These are phyloP conservation scores for Apistogramma diplotaenia DNA, from an alignment of 2,113 vertebrate species.

Conservation along the genomic window DNA sequence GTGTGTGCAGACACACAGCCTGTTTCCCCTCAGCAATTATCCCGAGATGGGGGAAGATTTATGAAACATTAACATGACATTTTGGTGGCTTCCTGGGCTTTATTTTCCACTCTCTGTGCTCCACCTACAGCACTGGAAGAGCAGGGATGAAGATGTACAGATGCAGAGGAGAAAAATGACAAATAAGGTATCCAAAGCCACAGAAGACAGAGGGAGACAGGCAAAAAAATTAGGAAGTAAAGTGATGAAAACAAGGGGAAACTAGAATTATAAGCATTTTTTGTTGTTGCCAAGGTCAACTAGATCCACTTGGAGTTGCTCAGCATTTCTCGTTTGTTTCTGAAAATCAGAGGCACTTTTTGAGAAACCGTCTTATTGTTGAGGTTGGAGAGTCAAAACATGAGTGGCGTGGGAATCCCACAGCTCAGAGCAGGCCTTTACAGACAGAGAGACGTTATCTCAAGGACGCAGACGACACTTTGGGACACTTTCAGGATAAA, in stretches of 20 bases:
- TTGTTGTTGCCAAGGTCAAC: conserved; percentile 14
- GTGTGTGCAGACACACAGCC: conserved; percentile 8
- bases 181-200: background rate
- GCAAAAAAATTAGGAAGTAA: background rate
- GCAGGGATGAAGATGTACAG: background rate
- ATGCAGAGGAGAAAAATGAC: background rate
- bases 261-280: background rate
- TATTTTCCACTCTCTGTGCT: background rate
- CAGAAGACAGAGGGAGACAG: background rate
- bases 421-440: background rate
- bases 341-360: background rate
- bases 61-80: conserved; percentile 1
- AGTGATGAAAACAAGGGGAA: background rate
- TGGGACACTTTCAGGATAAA: background rate
- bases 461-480: background rate
- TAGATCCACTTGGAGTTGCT: background rate
- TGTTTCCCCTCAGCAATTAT: conserved; percentile 20
- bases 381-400: conserved; percentile 14
- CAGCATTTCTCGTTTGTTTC: background rate
- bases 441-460: background rate
- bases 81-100: background rate
- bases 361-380: conserved; percentile 30
- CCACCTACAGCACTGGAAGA: background rate
- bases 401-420: background rate
- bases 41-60: conserved; percentile 21